Percentiles rank a stretch among this genome's conserved stretches.
These are phyloP conservation scores for Drosophila setosimentum DNA, from an alignment of 2,888 invertebrate genomes.

Conservation along the genomic window DNA sequence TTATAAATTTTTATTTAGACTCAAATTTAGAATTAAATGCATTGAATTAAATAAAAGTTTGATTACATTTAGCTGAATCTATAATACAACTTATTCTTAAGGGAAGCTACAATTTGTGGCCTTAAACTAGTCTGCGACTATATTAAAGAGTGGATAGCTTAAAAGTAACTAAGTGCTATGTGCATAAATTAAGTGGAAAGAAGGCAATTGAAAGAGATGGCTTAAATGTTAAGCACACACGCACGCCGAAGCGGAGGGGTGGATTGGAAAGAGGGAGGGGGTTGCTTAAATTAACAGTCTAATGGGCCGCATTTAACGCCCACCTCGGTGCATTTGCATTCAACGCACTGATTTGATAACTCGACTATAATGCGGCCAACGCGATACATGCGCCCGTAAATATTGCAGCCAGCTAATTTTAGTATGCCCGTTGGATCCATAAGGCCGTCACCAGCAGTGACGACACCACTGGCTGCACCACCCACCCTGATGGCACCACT, in stretches of 20 bases:
- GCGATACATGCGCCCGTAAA: conserved; percentile 94
- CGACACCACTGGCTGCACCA: not conserved
- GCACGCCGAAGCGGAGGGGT: not conserved
- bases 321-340: conserved; percentile 94
- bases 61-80: conserved; percentile 27
- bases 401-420: conserved; percentile 94
- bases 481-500: conserved; percentile 8
- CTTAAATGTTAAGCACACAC: conserved; percentile 22
- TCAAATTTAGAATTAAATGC: conserved; percentile 41
- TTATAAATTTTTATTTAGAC: not conserved
- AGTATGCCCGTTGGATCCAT: conserved; percentile 87
- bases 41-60: conserved; percentile 18
- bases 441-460: conserved; percentile 52
- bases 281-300: conserved; percentile 86
- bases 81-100: conserved; percentile 68
- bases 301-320: conserved; percentile 93
- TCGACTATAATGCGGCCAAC: conserved; percentile 93
- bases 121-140: conserved; percentile 4
- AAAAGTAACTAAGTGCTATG: conserved; percentile 21
- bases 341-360: conserved; percentile 92
- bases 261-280: not conserved
- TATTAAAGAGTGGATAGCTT: not conserved
- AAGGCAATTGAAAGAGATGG: conserved; percentile 3
- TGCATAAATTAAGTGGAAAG: conserved; percentile 10
- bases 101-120: conserved; percentile 1